A percentile compares a stretch with the other conserved stretches of the same genome.
Conservation (phyloP, 1,140 invertebrate species). For the Leptopilina clavipes region DNA sequence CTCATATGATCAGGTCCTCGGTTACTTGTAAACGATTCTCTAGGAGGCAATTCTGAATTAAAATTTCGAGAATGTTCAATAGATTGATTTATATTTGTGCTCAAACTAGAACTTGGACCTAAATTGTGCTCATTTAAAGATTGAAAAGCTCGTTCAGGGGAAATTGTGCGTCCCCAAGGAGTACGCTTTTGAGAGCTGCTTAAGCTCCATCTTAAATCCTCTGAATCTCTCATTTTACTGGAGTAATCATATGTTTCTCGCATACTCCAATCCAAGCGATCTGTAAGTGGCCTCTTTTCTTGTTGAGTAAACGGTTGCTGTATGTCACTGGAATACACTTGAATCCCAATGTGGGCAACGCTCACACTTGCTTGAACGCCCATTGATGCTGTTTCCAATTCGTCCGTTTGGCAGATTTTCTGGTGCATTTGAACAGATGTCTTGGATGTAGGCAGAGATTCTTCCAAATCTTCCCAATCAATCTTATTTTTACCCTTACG, state of each 20-base stretch:
- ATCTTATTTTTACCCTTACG: slow-evolving; percentile 63
- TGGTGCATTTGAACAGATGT: slow-evolving; percentile 62
- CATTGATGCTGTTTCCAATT: slow-evolving; percentile 50
- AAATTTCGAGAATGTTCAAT: slow-evolving; percentile 43
- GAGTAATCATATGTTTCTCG: slow-evolving; percentile 63
- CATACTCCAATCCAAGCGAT: slow-evolving; percentile 68
- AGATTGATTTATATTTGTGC: slow-evolving; percentile 40
- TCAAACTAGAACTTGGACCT: slow-evolving; percentile 35
- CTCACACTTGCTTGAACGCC: slow-evolving; percentile 53
- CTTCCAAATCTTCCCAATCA: slow-evolving; percentile 64
- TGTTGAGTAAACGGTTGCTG: slow-evolving; percentile 42
- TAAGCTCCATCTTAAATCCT: slow-evolving; percentile 67
- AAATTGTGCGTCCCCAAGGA: slow-evolving; percentile 46
- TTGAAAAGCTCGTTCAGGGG: slow-evolving; percentile 44
- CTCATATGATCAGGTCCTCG: slow-evolving; percentile 51
- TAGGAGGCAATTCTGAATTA: slow-evolving; percentile 48
- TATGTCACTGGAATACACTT: slow-evolving; percentile 63
- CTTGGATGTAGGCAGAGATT: slow-evolving; percentile 38
- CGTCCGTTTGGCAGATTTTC: slow-evolving; percentile 72
- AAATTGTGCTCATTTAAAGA: slow-evolving; percentile 50
- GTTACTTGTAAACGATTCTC: slow-evolving; percentile 47
- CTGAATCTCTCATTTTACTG: slow-evolving; percentile 56
- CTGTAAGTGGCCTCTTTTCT: slow-evolving; percentile 66
- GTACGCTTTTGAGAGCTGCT: slow-evolving; percentile 63
- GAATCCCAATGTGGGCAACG: slow-evolving; percentile 55